These are phyloP conservation scores for Sphecodes monilicornis DNA, from an alignment of 2,888 invertebrate genomes.

Conservation along the genomic window DNA sequence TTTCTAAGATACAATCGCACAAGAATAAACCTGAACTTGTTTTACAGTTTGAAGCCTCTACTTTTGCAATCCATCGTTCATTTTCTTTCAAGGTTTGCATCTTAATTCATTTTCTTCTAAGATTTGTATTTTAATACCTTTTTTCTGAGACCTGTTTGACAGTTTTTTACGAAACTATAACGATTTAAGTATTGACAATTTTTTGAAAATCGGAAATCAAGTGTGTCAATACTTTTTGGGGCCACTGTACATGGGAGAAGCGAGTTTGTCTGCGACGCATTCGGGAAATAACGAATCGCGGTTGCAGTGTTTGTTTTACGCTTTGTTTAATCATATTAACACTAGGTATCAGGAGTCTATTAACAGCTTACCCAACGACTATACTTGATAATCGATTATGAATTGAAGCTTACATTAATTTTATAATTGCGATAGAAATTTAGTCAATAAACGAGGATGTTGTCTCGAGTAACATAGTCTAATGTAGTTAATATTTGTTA, in stretches of 20 bases:
- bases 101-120: background rate
- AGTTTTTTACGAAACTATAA: background rate
- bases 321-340: conserved; percentile 2
- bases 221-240: background rate
- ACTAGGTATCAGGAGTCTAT: background rate
- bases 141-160: background rate
- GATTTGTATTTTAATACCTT: background rate
- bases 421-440: no score
- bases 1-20: background rate
- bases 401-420: no score
- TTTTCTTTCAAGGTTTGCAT: background rate
- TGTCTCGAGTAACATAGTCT: no score
- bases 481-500: no score
- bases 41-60: background rate
- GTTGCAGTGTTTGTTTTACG: background rate
- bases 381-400: no score
- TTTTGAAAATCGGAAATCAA: background rate
- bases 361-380: background rate
- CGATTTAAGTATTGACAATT: background rate
- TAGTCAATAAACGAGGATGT: no score
- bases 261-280: background rate
- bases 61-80: background rate
- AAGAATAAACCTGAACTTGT: background rate
- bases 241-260: background rate
- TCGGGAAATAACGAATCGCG: background rate